Evolutionary conservation across 1,140 invertebrate genomes (phyloP), one percentile per base, ranked within the genome.

Genomic region (Apis dorsata): DNA sequence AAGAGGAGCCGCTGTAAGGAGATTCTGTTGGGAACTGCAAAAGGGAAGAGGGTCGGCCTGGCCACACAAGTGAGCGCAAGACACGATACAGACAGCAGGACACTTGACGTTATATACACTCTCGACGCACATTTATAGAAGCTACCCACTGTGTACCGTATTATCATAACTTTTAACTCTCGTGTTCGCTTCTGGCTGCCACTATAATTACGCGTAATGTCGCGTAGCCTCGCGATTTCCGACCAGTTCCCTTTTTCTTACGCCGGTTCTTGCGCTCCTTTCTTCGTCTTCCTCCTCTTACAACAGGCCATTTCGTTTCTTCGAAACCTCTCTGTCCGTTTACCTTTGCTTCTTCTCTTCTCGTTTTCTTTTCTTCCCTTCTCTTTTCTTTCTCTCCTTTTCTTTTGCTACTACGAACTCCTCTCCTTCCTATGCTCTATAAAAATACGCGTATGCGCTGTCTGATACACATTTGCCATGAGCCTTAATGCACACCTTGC

Each of bases 81-180:
- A 70, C 70, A 60, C 63, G 44, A 28, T 28, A 74, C 69, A 60
- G 70, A 44, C 57, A 74, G 66, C 63, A 51, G 51, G 79, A 59
- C 81, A 77, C 78, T 81, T 84, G 34, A 63, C 62, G 77, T 77
- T 81, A 60, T 75, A 72, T 79, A 60, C 51, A 63, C 73, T 71
- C n/a, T 57, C 24, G 34, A 5, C 60, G 65, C 55, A 60, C 28
- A 74, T 81, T 75, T 85, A 66, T 65, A 79, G 74, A n/a, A 21
- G 72, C 69, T 73, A n/a, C 68, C 72, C 63, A 71, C 69, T 63
- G 72, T 53, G 84, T 79, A 83, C 55, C 72, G 69, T 88, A 88
- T 90, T 89, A 90, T 88, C 85, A 86, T 90, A 88, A 90, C 82
- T 90, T 89, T 86, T 86, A 90, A 85, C 82, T 85, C 82, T 85